Evolutionary conservation across 2,888 invertebrate genomes (phyloP).

Genomic region (Yponomeuta sedellus): DNA sequence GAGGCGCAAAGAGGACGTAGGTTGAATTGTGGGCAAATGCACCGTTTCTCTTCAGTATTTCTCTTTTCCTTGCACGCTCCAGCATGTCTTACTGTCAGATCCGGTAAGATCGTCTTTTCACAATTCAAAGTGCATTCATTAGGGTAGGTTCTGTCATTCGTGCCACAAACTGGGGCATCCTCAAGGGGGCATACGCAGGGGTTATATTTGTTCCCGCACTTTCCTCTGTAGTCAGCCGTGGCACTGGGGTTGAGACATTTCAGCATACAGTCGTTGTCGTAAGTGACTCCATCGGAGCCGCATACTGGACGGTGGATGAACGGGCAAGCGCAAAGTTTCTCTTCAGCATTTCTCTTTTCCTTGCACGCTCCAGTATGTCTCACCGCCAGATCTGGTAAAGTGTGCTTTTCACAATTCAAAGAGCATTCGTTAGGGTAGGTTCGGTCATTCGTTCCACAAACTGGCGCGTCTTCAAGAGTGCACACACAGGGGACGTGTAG

Average conservation of each 20-base stretch:
- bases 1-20: constrained; percentile 78
- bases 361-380: neutral
- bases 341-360: constrained; percentile 3
- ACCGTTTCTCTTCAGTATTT: constrained; percentile 14
- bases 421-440: constrained; percentile 22
- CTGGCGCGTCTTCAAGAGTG: constrained; percentile 18
- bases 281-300: constrained; percentile 81
- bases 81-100: constrained; percentile 25
- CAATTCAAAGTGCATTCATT: constrained; percentile 80
- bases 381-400: neutral
- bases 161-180: constrained; percentile 79
- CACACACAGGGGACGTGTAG: constrained; percentile 15
- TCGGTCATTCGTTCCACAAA: constrained; percentile 23
- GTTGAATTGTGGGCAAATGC: constrained; percentile 28
- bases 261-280: constrained; percentile 81
- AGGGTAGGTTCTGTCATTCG: constrained; percentile 82
- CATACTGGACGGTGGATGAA: constrained; percentile 72
- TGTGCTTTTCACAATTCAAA: neutral
- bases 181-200: constrained; percentile 41
- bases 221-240: constrained; percentile 2
- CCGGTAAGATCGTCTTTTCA: constrained; percentile 27
- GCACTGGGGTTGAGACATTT: constrained; percentile 45
- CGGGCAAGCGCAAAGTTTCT: constrained; percentile 26
- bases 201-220: constrained; percentile 25
- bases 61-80: constrained; percentile 4